These are phyloP conservation scores for Lates calcarifer DNA, from an alignment of 2,113 vertebrate genomes.

Conservation along the genomic window DNA sequence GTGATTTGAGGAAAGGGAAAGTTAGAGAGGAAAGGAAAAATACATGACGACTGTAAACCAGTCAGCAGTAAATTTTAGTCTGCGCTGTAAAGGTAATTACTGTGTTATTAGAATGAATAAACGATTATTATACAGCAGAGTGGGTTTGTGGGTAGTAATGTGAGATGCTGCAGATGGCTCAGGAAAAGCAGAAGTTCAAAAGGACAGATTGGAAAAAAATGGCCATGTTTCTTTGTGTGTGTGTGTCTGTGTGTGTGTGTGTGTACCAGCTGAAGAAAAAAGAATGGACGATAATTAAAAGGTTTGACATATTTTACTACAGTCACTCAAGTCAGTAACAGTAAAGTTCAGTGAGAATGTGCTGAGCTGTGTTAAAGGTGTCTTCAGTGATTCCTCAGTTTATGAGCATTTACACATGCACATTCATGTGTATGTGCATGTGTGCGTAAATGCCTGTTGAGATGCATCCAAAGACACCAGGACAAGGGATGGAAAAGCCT, in stretches of 20 bases:
- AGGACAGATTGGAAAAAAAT: not conserved
- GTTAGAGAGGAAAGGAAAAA: constrained; percentile 30
- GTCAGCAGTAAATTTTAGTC: constrained; percentile 6
- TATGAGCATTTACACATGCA: constrained; percentile 7
- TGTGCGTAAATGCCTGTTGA: constrained; percentile 26
- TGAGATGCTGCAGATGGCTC: constrained; percentile 28
- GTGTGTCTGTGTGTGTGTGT: not conserved
- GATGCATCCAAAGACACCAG: constrained; percentile 39
- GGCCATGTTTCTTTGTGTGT: not conserved
- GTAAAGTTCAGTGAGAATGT: constrained; percentile 14
- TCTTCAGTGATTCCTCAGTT: constrained; percentile 14
- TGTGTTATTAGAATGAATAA: constrained; percentile 50
- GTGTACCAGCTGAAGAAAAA: not conserved
- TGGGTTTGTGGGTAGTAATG: constrained; percentile 20
- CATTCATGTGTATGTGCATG: not conserved
- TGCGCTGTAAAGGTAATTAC: constrained; percentile 33
- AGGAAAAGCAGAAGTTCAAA: constrained; percentile 8
- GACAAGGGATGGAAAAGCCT: constrained; percentile 57
- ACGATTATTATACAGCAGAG: constrained; percentile 41
- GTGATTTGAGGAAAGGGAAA: not conserved
- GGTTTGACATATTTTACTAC: not conserved
- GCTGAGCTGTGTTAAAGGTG: not conserved
- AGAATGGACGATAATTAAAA: not conserved
- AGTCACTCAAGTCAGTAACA: not conserved
- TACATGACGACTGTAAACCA: constrained; percentile 25